Evolutionary conservation across 1,140 invertebrate species (phyloP), one percentile per base, ranked within the genome.

Genomic region (Venturia canescens): DNA sequence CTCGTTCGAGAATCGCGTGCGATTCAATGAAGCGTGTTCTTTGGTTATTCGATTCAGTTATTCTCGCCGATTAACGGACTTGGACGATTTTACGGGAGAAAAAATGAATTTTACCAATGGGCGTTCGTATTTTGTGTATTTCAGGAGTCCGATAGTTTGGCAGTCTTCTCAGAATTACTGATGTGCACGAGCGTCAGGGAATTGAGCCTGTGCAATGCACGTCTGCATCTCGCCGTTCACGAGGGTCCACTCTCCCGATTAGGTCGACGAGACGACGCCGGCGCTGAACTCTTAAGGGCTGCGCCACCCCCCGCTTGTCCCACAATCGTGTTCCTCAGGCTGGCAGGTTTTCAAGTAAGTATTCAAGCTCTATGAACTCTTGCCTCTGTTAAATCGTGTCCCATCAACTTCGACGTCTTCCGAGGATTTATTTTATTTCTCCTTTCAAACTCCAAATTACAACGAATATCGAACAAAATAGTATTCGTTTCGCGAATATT

Each of bases 341-440:
- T 93, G 50, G 91, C 92, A 48, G 90, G 92, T 69, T 92, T 93
- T 83, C 92, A 93, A 86, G 90, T 92, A 83, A 86, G 89, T 23
- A 60, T 60, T 60, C 57, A n/a, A 16, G 2, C 57, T n/a, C 6
- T 18, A 60, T 9, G 23, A 60, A 60, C 57, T n/a, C 57, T 50
- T 50, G 15, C 15, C 48, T 50, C 16, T 9, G 6, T 60, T 23
- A 18, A 60, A 60, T 3, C 57, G 1, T 11, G 15, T 5, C 48
- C 1, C 48, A 50, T 16, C 48, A 18, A 18, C 1, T 50, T 50
- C 15, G 18, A 50, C 4, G 48, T 3, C 4, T 18, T 18, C 48
- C 13, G 48, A 50, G 15, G 11, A 11, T 50, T 50, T 50, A 3
- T 34, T 50, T 50, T 50, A 3, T 34, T 34, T 34, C 31, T 34